These are phyloP conservation scores for Abramis brama DNA, from an alignment of 2,113 vertebrate species.

Conservation along the genomic window DNA sequence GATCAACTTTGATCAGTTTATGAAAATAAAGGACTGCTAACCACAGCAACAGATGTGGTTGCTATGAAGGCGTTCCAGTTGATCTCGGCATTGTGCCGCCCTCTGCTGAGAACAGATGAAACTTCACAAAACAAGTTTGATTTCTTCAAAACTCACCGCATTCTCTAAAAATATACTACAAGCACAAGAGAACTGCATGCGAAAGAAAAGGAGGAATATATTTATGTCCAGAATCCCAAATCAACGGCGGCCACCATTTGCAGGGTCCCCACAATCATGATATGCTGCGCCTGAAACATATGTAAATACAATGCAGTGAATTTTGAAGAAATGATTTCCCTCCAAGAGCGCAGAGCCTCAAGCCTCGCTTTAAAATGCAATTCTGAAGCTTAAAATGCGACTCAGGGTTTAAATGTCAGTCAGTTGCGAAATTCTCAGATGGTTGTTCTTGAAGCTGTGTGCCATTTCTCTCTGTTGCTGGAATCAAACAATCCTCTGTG, in stretches of 20 bases:
- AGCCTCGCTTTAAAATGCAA: not conserved
- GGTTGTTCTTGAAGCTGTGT: not conserved
- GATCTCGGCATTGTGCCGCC: constrained; percentile 22
- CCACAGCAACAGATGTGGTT: constrained; percentile 3
- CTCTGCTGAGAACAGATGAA: constrained; percentile 3
- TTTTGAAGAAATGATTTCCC: no score
- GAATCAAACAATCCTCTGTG: not conserved
- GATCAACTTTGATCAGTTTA: constrained; percentile 8
- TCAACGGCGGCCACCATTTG: not conserved
- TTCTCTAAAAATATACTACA: not conserved
- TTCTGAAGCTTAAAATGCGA: not conserved
- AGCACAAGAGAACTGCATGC: no score
- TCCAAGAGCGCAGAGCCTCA: no score
- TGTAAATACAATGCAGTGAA: no score
- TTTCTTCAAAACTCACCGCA: not conserved
- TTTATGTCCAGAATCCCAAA: not conserved
- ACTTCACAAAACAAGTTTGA: not conserved
- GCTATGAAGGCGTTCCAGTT: not conserved
- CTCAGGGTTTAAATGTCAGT: constrained; percentile 38
- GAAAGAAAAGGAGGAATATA: no score
- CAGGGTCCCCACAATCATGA: not conserved
- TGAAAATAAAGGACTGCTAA: not conserved
- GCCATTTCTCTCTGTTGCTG: not conserved
- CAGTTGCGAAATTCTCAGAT: constrained; percentile 26
- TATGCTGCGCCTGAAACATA: no score